Evolutionary conservation across 2,797 vertebrate genomes (phyloP), one percentile per base, ranked within the genome.

Genomic region (Synanceia verrucosa): DNA sequence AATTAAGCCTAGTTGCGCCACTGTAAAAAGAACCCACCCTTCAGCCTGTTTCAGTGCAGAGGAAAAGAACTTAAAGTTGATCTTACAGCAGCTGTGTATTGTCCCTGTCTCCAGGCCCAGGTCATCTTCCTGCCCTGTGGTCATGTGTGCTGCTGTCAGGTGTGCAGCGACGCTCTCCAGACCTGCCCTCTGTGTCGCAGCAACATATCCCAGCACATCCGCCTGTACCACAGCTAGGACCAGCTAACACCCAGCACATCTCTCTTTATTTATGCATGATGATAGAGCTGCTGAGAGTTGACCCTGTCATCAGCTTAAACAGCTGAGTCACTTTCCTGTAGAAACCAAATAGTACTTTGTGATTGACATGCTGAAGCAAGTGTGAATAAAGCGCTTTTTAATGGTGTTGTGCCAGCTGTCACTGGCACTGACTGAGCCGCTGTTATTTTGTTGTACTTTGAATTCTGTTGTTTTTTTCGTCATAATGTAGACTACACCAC

Each of bases 61-160:
- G n/a, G n/a, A n/a, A n/a, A n/a, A n/a, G n/a, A n/a, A n/a, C n/a
- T n/a, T n/a, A n/a, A n/a, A n/a, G n/a, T n/a, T n/a, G n/a, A n/a
- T n/a, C n/a, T n/a, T n/a, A n/a, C n/a, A 41, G 29, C 29, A 31
- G 3, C 6, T 9, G 29, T 31, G 29, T 31, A 31, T 29, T 59
- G 3, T 12, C 36, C 8, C 18, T 18, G 60, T 83, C 50, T 85
- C 26, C 93, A 98, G 98, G 92, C 96, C 46, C 96, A 96, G 86
- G 82, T 95, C 65, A 89, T 99, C 89, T 99, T 98, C 91, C 91
- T 99, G 87, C 92, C 94, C 14, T 99, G 98, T 0, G 97, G 97
- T 43, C 98, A 99, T 0, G 96, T 97, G 8, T 99, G 98, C 93
- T 98, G 97, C 87, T 99, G 97, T 80, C 94, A 91, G 83, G 79